phyloP scores from a whole-genome alignment of 2,113 vertebrate genomes.

The Myotis lucifugus region DNA sequence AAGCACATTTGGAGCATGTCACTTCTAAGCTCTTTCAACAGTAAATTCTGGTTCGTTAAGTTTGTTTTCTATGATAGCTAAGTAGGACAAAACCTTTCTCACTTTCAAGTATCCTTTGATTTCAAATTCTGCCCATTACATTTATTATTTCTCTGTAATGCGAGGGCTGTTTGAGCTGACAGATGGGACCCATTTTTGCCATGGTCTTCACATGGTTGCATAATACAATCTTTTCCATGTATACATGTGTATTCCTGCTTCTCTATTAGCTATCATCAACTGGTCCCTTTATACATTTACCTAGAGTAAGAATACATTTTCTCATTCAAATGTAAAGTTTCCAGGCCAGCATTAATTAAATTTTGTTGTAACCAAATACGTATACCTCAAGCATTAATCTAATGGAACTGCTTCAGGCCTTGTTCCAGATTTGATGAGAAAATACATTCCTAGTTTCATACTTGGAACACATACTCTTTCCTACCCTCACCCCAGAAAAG shows the following conservation, averaged over 20 bases:
- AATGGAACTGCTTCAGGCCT: neutral
- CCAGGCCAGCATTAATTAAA: neutral
- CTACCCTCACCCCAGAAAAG: neutral
- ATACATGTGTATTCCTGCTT: neutral
- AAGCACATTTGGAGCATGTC: neutral
- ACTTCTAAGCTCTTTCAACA: neutral
- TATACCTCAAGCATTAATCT: neutral
- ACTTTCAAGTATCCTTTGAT: neutral
- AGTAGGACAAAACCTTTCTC: neutral
- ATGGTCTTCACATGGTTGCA: neutral
- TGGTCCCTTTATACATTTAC: neutral
- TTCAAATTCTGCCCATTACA: neutral
- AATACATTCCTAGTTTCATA: neutral
- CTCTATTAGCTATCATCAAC: neutral
- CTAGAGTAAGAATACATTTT: slow-evolving; percentile 31
- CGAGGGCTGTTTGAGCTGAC: neutral
- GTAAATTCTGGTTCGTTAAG: neutral
- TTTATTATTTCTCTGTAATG: neutral
- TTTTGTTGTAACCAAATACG: neutral
- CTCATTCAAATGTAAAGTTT: slow-evolving; percentile 22
- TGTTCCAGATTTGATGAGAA: slow-evolving; percentile 13
- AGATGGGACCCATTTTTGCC: neutral
- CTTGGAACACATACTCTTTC: neutral
- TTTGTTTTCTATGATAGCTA: neutral
- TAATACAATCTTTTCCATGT: neutral